phyloP scores from a whole-genome alignment of 2,797 vertebrate genomes.

The Macrochelys suwanniensis region DNA sequence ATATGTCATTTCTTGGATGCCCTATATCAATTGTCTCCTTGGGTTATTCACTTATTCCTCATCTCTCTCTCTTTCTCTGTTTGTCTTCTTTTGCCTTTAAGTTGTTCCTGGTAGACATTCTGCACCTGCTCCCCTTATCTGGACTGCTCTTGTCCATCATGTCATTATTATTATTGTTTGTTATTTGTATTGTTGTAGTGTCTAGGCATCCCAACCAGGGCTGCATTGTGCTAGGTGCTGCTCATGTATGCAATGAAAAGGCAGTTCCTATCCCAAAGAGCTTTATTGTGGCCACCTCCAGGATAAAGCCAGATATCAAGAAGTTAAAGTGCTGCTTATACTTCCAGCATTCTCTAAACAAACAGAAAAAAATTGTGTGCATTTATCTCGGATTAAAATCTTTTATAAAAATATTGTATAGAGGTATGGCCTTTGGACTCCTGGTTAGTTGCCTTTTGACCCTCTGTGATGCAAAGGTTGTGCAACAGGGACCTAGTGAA shows the following conservation, averaged over 20 bases:
- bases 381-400: neutral
- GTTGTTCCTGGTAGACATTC: rapidly evolving
- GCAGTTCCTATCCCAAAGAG: neutral
- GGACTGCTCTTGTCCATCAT: neutral
- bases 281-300: neutral
- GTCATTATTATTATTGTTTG: neutral
- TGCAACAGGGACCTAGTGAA: neutral
- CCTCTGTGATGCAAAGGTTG: neutral
- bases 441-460: neutral
- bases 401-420: neutral
- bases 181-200: neutral
- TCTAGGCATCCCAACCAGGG: neutral
- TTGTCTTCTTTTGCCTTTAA: neutral
- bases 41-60: neutral
- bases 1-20: neutral
- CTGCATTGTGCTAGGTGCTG: neutral
- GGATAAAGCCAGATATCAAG: neutral
- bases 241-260: neutral
- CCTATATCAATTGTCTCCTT: neutral
- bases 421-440: neutral
- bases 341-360: neutral
- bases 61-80: neutral
- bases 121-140: neutral
- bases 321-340: neutral
- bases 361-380: neutral